Evolutionary conservation across 2,113 vertebrate species (phyloP).

Genomic region (Dryoscopus gambensis): DNA sequence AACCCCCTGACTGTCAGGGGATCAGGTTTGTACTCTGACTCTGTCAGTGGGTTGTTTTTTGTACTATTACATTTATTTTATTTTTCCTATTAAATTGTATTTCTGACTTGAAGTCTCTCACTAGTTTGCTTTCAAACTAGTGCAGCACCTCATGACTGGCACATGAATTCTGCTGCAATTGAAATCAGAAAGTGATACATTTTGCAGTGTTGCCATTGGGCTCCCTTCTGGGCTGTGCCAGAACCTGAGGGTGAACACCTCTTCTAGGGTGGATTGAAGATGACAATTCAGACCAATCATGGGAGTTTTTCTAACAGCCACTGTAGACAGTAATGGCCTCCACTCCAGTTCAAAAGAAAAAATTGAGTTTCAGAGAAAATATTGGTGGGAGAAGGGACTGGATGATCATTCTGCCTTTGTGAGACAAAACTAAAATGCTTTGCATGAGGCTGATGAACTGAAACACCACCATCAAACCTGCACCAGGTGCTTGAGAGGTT

Average conservation of each 20-base stretch:
- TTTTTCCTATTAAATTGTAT: too few species aligned
- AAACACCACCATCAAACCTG: background rate
- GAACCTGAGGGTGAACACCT: background rate
- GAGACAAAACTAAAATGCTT: background rate
- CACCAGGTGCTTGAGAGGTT: background rate
- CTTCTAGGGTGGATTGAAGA: background rate
- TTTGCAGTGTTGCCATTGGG: background rate
- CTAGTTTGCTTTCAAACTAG: too few species aligned
- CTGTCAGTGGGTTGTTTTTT: too few species aligned
- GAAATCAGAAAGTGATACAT: background rate
- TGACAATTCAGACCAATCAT: background rate
- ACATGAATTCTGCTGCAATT: background rate
- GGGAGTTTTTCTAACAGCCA: accelerated
- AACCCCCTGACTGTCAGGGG: too few species aligned
- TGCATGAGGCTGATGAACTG: accelerated
- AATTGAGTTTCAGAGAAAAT: background rate
- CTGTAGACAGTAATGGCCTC: background rate
- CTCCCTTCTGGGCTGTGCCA: background rate
- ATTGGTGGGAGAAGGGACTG: background rate
- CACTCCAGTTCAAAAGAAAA: background rate
- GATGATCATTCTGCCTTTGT: background rate
- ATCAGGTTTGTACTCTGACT: too few species aligned
- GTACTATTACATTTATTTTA: too few species aligned
- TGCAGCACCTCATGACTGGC: background rate
- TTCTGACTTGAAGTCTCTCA: too few species aligned